phyloP scores from a whole-genome alignment of 2,797 vertebrate genomes.

The Delichon dasypus region DNA sequence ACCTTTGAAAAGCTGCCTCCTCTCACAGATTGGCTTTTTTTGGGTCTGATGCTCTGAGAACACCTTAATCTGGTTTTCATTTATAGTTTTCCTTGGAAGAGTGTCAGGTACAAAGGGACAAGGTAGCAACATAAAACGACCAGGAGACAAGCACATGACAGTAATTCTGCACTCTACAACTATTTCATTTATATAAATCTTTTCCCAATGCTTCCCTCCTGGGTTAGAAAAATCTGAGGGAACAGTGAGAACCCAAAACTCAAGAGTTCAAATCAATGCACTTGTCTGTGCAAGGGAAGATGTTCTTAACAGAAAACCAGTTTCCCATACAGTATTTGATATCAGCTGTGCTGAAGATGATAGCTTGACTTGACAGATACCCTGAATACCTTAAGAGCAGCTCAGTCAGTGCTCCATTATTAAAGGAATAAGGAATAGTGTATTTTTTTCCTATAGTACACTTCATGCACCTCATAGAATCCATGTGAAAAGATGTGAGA shows the following conservation, averaged over 20 bases:
- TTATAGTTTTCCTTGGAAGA: not conserved
- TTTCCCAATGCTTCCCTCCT: not conserved
- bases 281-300: not conserved
- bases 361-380: not conserved
- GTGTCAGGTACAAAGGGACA: not conserved
- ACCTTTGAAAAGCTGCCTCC: not conserved
- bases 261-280: not conserved
- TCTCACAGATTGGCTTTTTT: not conserved
- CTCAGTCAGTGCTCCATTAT: not conserved
- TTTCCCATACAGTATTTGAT: not conserved
- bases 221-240: not conserved
- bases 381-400: not conserved
- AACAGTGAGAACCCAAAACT: not conserved
- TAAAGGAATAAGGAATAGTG: not conserved
- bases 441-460: not conserved
- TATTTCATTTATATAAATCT: not conserved
- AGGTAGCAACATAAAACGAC: not conserved
- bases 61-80: not conserved
- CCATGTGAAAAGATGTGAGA: not conserved
- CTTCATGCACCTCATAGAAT: not conserved
- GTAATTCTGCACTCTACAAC: not conserved
- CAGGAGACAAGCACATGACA: not conserved
- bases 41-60: not conserved
- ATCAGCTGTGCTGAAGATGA: not conserved
- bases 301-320: not conserved